Percentiles rank a stretch among this genome's conserved stretches.
Conservation (phyloP, 2,888 invertebrate genomes). For the Oscheius myriophilus region DNA sequence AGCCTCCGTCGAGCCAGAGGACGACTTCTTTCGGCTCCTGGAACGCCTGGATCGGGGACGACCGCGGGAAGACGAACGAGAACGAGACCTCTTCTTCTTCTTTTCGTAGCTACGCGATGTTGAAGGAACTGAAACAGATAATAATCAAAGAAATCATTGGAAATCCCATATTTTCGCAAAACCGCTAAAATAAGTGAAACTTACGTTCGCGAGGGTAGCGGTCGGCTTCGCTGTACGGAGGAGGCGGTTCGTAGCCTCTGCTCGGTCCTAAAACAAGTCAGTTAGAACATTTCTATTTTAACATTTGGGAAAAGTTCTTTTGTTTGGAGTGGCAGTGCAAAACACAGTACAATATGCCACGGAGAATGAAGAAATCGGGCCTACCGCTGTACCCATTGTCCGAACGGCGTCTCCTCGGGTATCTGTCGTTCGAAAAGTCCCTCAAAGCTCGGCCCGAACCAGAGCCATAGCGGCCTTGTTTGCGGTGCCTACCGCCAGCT, state of each 20-base stretch:
- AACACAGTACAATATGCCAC: constrained; percentile 2
- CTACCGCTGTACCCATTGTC: too few species aligned
- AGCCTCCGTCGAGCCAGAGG: constrained; percentile 6
- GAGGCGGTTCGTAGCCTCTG: constrained; percentile 1
- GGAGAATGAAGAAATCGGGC: not conserved
- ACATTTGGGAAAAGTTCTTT: not conserved
- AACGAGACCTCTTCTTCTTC: not conserved
- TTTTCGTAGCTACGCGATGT: not conserved
- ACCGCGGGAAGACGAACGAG: not conserved
- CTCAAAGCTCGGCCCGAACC: too few species aligned
- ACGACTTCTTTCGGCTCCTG: not conserved
- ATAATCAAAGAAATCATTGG: not conserved
- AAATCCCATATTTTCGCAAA: too few species aligned
- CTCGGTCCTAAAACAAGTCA: not conserved
- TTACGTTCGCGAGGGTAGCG: not conserved
- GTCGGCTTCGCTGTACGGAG: constrained; percentile 19
- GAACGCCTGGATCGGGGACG: not conserved
- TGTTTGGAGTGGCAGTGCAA: not conserved
- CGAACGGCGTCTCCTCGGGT: too few species aligned
- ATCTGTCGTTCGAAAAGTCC: too few species aligned
- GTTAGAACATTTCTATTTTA: not conserved
- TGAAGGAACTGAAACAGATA: not conserved
- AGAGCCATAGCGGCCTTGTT: too few species aligned
- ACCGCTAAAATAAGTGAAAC: too few species aligned
- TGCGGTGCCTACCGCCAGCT: too few species aligned